Evolutionary conservation across 1,140 invertebrate genomes (phyloP).

Genomic region (Euwallacea similis): DNA sequence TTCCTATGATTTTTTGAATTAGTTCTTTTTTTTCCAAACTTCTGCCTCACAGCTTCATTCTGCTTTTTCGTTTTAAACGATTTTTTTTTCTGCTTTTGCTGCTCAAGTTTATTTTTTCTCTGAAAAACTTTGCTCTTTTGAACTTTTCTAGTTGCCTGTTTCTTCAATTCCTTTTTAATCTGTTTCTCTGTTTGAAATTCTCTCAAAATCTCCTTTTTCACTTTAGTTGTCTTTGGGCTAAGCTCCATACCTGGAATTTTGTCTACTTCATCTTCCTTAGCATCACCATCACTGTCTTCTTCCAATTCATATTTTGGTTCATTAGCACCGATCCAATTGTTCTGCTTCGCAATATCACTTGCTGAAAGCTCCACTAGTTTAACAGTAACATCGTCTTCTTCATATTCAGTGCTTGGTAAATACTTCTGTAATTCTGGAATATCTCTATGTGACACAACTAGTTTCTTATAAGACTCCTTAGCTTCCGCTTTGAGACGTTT

Average conservation of each 20-base stretch:
- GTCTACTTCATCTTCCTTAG: slow-evolving; percentile 51
- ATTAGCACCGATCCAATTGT: slow-evolving; percentile 72
- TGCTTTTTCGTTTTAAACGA: slow-evolving; percentile 48
- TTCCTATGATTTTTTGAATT: no score
- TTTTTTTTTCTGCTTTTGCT: slow-evolving; percentile 63
- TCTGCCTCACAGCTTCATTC: slow-evolving; percentile 36
- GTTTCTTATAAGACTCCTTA: slow-evolving; percentile 66
- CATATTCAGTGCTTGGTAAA: slow-evolving; percentile 66
- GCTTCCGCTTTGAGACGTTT: slow-evolving; percentile 73
- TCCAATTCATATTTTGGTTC: slow-evolving; percentile 57
- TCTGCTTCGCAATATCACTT: slow-evolving; percentile 64
- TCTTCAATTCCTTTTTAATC: slow-evolving; percentile 66
- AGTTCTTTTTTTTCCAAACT: slow-evolving; percentile 14
- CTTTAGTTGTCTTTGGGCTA: slow-evolving; percentile 40
- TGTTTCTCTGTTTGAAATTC: slow-evolving; percentile 63
- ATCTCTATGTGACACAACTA: slow-evolving; percentile 64
- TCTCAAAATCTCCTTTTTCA: slow-evolving; percentile 38
- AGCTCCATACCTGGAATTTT: slow-evolving; percentile 64
- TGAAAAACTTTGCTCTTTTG: slow-evolving; percentile 75
- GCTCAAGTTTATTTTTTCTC: slow-evolving; percentile 69
- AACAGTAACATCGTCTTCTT: slow-evolving; percentile 73
- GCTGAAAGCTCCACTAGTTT: slow-evolving; percentile 72
- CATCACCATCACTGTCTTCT: slow-evolving; percentile 50
- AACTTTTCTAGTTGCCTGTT: slow-evolving; percentile 66
- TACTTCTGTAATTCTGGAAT: slow-evolving; percentile 67